Evolutionary conservation across 2,113 vertebrate genomes (phyloP).

Genomic region (Apeltes quadracus): DNA sequence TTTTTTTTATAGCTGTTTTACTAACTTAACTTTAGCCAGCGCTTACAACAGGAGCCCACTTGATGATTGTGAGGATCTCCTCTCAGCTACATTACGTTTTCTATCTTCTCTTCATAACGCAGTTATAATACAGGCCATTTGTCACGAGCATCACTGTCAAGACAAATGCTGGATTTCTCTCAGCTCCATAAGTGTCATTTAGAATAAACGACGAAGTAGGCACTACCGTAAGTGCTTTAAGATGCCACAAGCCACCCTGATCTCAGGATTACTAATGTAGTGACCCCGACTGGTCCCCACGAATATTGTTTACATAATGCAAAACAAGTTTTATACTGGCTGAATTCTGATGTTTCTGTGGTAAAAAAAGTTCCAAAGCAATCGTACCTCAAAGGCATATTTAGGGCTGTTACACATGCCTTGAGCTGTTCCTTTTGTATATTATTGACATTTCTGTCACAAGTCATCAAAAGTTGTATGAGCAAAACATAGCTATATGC

Average conservation of each 20-base stretch:
- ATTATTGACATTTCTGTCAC: slow-evolving; percentile 40
- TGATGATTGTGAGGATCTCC: slow-evolving; percentile 18
- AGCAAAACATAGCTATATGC: slow-evolving; percentile 16
- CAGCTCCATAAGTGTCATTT: neutral
- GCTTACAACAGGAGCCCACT: slow-evolving; percentile 3
- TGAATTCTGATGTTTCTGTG: neutral
- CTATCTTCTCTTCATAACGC: neutral
- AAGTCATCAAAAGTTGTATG: slow-evolving; percentile 23
- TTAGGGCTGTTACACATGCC: slow-evolving; percentile 16
- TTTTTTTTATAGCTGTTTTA: neutral
- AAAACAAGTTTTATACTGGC: neutral
- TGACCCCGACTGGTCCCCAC: too few relatives aligned
- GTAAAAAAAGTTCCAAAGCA: neutral
- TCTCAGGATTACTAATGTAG: neutral
- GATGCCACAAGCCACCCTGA: neutral
- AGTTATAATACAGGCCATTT: neutral
- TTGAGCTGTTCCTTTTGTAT: slow-evolving; percentile 36
- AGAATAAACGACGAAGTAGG: slow-evolving; percentile 3
- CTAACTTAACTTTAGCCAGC: slow-evolving; percentile 16
- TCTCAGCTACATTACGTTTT: neutral
- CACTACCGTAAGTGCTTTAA: slow-evolving; percentile 1
- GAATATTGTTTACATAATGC: neutral
- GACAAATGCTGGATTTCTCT: neutral
- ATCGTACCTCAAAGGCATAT: neutral
- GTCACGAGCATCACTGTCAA: slow-evolving; percentile 1